Evolutionary conservation across 2,797 vertebrate species (phyloP).

Genomic region (Octomys mimax): DNA sequence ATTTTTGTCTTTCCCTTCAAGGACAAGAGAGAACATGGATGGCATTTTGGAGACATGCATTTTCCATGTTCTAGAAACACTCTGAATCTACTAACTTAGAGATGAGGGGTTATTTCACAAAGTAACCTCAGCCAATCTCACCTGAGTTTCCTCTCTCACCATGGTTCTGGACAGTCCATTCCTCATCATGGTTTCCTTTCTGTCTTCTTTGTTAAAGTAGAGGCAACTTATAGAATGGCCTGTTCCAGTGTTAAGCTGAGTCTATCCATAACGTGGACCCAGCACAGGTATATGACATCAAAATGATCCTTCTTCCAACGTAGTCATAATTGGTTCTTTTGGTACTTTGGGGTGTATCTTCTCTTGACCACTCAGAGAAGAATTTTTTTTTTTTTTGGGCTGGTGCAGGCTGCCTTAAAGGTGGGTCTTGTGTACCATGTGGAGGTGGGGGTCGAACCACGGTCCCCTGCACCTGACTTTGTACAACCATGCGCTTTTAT

Average conservation of each 20-base stretch:
- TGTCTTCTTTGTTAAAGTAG: not conserved
- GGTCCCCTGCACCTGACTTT: too few relatives aligned
- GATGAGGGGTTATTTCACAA: not conserved
- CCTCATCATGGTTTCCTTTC: not conserved
- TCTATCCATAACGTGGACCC: not conserved
- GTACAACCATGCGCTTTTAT: too few relatives aligned
- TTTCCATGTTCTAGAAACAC: slow-evolving; percentile 28
- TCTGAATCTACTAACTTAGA: not conserved
- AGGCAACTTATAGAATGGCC: not conserved
- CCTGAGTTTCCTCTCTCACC: not conserved
- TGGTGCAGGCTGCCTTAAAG: too few relatives aligned
- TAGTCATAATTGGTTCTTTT: not conserved
- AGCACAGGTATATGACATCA: not conserved
- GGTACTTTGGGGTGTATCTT: not conserved
- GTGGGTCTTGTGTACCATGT: too few relatives aligned
- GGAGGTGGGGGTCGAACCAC: too few relatives aligned
- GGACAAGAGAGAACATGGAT: not conserved
- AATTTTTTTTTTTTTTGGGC: too few relatives aligned
- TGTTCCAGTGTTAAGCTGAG: not conserved
- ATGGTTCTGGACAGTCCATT: not conserved
- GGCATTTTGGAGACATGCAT: not conserved
- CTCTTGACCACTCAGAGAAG: not conserved
- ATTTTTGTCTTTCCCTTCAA: not conserved
- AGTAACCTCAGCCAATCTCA: not conserved
- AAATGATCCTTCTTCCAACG: not conserved